phyloP scores from a whole-genome alignment of 2,888 invertebrate species.

The Petrolisthes cinctipes region DNA sequence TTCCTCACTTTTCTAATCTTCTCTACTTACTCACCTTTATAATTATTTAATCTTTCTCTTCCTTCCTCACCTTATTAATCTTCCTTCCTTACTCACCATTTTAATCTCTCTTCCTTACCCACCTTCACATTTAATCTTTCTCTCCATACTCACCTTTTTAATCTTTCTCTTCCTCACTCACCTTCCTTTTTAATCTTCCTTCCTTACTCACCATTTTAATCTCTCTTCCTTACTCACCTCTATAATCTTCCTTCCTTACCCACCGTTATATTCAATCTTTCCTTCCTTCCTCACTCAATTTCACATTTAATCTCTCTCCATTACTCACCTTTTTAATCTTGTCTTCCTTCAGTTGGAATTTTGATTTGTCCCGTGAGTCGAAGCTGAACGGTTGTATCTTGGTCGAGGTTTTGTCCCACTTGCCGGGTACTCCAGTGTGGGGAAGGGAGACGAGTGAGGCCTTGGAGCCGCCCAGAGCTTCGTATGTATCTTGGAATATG shows the following conservation, averaged over 20 bases:
- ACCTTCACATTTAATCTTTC: neutral
- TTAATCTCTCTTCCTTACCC: neutral
- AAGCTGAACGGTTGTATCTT: conserved; percentile 77
- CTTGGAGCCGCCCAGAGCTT: conserved; percentile 59
- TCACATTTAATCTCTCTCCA: neutral
- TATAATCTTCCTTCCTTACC: conserved; percentile 77
- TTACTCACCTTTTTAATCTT: conserved; percentile 73
- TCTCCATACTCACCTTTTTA: neutral
- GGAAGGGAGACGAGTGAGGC: conserved; percentile 43
- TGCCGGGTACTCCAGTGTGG: conserved; percentile 4
- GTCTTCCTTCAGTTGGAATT: conserved; percentile 75
- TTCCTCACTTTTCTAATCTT: conserved; percentile 69
- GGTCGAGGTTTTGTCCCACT: conserved; percentile 61
- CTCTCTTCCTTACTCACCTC: conserved; percentile 67
- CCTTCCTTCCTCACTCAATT: conserved; percentile 1
- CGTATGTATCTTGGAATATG: conserved; percentile 30
- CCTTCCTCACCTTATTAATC: neutral
- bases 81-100: conserved; percentile 67
- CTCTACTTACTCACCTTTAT: neutral
- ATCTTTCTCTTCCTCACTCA: neutral
- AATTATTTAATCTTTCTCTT: too few species aligned
- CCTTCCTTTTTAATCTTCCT: conserved; percentile 72
- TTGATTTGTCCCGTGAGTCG: conserved; percentile 76
- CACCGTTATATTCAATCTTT: neutral
- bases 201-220: conserved; percentile 71